Base-by-base conservation (phyloP, 2,113 vertebrate species). In the Ibidorhyncha struthersii region DNA sequence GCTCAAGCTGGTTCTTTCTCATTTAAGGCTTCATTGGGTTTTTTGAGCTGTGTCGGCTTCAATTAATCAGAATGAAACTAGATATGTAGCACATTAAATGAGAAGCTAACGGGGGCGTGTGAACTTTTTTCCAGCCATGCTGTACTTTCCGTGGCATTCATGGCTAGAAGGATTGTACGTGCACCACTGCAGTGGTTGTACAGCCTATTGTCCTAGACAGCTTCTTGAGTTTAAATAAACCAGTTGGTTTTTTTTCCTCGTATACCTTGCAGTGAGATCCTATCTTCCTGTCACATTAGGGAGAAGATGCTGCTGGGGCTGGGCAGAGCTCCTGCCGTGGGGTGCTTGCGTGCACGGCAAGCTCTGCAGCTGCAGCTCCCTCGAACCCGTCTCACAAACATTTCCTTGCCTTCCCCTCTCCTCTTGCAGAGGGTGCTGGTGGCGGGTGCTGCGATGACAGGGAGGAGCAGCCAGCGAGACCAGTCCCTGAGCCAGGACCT, bases 61-160 rank as follows among this genome's bases (percentile, higher is more conserved):
- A 92, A 58, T 96, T 95, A 96, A 84, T 93, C 52, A 91, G 52
- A 67, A 63, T 69, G 65, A 96, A 97, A 93, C 43, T 50, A 89
- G 69, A 91, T 79, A 86, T 30, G 34, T 32, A 78, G 72, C 63
- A 53, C 36, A 84, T 58, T 82, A 86, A 89, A 67, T 47, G 32
- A 91, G 69, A 91, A 84, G 56, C 59, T 91, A 56, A 61, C 23
- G 74, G 21, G 29, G 12, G 9, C 16, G 36, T 74, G 10, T 36
- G 65, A 26, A 5, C 21, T 49, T 63, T 70, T 86, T 56, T 23
- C 49, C 58, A 86, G 32, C 27, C 26, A 21, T 45, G 34, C n/a
- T 84, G 41, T 56, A 47, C 26, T 38, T 71, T 50, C 38, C 2
- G 0, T 38, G n/a, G 38, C 34, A 55, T 16, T 91, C 53, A 27